These are phyloP conservation scores for Gallinago media DNA, from an alignment of 2,113 vertebrate genomes.

Conservation along the genomic window DNA sequence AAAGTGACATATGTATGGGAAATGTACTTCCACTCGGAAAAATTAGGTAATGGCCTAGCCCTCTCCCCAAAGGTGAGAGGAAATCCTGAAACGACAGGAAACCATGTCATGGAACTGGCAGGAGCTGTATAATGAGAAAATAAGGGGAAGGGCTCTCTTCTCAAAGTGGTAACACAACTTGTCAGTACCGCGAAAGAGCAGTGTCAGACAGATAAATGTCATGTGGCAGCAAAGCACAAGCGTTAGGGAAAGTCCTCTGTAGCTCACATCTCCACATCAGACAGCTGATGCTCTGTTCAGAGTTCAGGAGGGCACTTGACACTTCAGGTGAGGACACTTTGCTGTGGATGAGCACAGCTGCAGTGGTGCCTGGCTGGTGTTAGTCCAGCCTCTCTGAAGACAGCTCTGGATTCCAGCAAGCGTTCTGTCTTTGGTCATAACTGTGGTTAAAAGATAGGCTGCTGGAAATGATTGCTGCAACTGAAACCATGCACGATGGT, in stretches of 20 bases:
- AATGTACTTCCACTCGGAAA: slow-evolving; percentile 22
- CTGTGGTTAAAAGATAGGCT: not conserved
- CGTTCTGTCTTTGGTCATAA: accelerated
- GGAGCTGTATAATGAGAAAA: not conserved
- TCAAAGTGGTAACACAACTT: not conserved
- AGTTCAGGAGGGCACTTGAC: not conserved
- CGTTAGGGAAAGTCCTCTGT: not conserved
- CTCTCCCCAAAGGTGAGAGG: slow-evolving; percentile 9
- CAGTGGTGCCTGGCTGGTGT: not conserved
- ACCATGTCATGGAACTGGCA: not conserved
- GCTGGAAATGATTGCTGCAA: not conserved
- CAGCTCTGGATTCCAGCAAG: not conserved
- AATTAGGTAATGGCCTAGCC: not conserved
- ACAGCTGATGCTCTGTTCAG: not conserved
- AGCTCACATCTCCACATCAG: not conserved
- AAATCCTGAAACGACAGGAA: slow-evolving; percentile 56
- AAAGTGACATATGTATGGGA: not conserved
- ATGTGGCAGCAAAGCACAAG: not conserved
- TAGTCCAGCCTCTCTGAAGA: not conserved
- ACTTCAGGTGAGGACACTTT: not conserved
- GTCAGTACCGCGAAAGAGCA: not conserved
- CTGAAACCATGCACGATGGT: accelerated
- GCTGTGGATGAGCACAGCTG: not conserved
- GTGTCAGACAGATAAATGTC: not conserved
- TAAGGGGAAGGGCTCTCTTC: not conserved